Evolutionary conservation across 2,888 invertebrate species (phyloP).

Genomic region (Drosophila merina): DNA sequence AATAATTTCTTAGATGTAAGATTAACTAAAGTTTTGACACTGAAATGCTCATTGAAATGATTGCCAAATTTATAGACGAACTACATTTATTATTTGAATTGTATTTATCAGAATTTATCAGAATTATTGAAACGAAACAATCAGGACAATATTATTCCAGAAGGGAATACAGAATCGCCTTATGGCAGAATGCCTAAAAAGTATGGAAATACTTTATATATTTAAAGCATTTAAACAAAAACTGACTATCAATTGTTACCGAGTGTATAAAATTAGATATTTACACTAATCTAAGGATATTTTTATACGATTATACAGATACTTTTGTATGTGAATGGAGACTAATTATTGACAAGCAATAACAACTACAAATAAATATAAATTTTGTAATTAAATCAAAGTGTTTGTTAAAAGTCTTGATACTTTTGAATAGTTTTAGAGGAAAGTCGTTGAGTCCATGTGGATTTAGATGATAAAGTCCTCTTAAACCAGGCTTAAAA

Average conservation of each 20-base stretch:
- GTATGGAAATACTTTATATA: slow-evolving; percentile 42
- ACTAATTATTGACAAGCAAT: slow-evolving; percentile 43
- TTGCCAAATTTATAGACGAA: slow-evolving; percentile 14
- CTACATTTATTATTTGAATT: neutral
- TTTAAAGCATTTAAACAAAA: slow-evolving; percentile 19
- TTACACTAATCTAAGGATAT: slow-evolving; percentile 56
- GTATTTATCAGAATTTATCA: slow-evolving; percentile 11
- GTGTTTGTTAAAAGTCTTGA: too few relatives aligned
- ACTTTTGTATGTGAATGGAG: slow-evolving; percentile 26
- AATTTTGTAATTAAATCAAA: slow-evolving; percentile 15
- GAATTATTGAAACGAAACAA: neutral
- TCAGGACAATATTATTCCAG: slow-evolving; percentile 35
- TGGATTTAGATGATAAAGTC: too few relatives aligned
- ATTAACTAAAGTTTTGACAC: slow-evolving; percentile 16
- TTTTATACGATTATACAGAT: slow-evolving; percentile 34
- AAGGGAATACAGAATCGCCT: slow-evolving; percentile 12
- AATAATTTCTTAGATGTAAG: slow-evolving; percentile 16
- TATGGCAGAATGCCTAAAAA: slow-evolving; percentile 41
- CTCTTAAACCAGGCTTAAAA: slow-evolving; percentile 6
- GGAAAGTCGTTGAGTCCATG: too few relatives aligned
- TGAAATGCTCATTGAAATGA: slow-evolving; percentile 22
- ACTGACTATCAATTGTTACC: slow-evolving; percentile 59
- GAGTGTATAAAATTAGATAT: slow-evolving; percentile 50
- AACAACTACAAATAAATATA: slow-evolving; percentile 30
- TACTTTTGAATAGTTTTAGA: too few relatives aligned